Evolutionary conservation across 2,888 invertebrate genomes (phyloP).

Genomic region (Dorcus parallelipipedus): DNA sequence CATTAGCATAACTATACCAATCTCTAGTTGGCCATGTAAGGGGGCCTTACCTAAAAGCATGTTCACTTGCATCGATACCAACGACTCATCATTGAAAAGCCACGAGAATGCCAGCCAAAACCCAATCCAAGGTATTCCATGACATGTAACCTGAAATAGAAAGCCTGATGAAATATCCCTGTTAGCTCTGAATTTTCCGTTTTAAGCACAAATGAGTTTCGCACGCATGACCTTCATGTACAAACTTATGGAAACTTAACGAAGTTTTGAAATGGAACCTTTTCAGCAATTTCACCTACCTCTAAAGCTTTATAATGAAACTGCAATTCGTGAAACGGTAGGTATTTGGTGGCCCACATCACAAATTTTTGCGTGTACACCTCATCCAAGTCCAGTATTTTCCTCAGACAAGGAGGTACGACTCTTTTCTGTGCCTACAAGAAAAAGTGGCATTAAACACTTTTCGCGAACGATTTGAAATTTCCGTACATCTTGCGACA

Average conservation of each 20-base stretch:
- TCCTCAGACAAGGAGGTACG: conserved; percentile 52
- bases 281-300: conserved; percentile 40
- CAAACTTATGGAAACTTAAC: background rate
- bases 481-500: too few relatives aligned
- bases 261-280: background rate
- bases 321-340: conserved; percentile 53
- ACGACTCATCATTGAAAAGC: conserved; percentile 63
- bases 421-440: conserved; percentile 32
- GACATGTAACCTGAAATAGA: conserved; percentile 70
- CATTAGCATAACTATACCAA: background rate
- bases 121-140: conserved; percentile 83
- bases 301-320: conserved; percentile 57
- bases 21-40: conserved; percentile 21
- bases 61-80: conserved; percentile 82
- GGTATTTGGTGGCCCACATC: conserved; percentile 48
- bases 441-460: background rate
- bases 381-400: conserved; percentile 52
- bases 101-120: conserved; percentile 75
- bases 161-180: too few relatives aligned
- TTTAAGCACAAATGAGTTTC: conserved; percentile 4
- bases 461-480: too few relatives aligned
- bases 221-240: background rate
- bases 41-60: conserved; percentile 68
- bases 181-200: conserved; percentile 12
- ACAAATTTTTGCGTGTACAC: conserved; percentile 55